Conservation (phyloP, 2,888 invertebrate genomes). For the Heliconius erato region DNA sequence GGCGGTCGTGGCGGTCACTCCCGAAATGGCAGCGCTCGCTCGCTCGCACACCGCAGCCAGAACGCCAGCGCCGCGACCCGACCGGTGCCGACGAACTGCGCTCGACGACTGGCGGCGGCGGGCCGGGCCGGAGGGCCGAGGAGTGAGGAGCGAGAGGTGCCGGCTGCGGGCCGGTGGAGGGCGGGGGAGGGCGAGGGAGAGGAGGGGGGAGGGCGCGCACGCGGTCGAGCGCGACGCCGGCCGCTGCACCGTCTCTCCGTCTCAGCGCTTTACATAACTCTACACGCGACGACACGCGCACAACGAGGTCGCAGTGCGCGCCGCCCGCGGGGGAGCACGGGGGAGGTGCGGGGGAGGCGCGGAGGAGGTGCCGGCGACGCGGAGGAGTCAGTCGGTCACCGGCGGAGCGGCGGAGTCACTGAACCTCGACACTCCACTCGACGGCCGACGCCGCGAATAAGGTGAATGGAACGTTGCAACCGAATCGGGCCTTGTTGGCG, state of each 20-base stretch:
- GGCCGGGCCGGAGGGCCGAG: constrained; percentile 61
- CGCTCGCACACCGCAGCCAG: constrained; percentile 44
- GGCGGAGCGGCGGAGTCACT: constrained; percentile 80
- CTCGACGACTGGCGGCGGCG: constrained; percentile 72
- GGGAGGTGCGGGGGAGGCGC: constrained; percentile 68
- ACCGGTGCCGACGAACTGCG: constrained; percentile 49
- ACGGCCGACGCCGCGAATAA: constrained; percentile 71
- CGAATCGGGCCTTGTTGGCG: constrained; percentile 70
- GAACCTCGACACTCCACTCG: constrained; percentile 70
- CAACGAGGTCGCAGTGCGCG: constrained; percentile 76
- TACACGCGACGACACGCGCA: constrained; percentile 66
- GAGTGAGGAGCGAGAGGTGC: constrained; percentile 57
- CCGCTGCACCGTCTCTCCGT: constrained; percentile 75
- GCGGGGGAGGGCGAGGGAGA: constrained; percentile 35
- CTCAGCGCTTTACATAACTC: constrained; percentile 81
- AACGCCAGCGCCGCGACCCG: background rate
- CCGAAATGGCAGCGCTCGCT: constrained; percentile 67
- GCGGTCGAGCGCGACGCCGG: constrained; percentile 81
- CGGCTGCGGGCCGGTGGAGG: constrained; percentile 68
- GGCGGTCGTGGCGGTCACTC: constrained; percentile 75
- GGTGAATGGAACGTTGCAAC: constrained; percentile 85
- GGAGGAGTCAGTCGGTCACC: constrained; percentile 77
- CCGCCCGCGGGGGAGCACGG: constrained; percentile 78
- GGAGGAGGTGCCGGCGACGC: constrained; percentile 78
- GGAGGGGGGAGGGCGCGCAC: constrained; percentile 66